Conservation (phyloP, 1,140 invertebrate genomes). For the Drosophila cardini region DNA sequence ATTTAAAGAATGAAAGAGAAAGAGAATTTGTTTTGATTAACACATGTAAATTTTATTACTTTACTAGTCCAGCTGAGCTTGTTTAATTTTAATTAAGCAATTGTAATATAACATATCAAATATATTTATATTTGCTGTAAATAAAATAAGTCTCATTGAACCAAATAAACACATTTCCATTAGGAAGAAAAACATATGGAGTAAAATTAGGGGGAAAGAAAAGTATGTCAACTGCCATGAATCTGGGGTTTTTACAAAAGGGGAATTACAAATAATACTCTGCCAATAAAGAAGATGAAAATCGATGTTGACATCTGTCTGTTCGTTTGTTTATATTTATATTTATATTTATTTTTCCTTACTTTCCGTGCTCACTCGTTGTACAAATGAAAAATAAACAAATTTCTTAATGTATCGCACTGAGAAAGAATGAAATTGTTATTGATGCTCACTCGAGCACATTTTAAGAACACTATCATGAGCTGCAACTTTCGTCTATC, state of each 20-base stretch:
- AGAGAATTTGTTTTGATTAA: constrained; percentile 30
- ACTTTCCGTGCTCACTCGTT: constrained; percentile 49
- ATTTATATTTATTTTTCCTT: constrained; percentile 40
- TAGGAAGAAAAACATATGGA: background rate
- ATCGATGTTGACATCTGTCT: constrained; percentile 62
- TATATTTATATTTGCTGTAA: background rate
- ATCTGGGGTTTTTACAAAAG: constrained; percentile 2
- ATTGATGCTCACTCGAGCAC: constrained; percentile 65
- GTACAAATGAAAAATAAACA: constrained; percentile 79
- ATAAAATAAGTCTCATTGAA: background rate
- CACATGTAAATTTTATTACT: constrained; percentile 45
- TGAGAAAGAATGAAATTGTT: constrained; percentile 63
- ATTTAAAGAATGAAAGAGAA: constrained; percentile 8
- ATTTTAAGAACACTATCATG: constrained; percentile 19
- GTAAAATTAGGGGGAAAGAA: constrained; percentile 28
- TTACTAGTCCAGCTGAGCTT: constrained; percentile 20
- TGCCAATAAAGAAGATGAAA: constrained; percentile 58
- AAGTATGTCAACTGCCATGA: constrained; percentile 47
- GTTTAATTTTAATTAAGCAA: constrained; percentile 8
- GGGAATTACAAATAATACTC: background rate
- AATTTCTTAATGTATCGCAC: constrained; percentile 68
- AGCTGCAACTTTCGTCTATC: constrained; percentile 7
- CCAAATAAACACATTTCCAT: constrained; percentile 4
- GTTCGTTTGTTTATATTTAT: constrained; percentile 40
- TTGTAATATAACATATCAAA: background rate